Base-by-base conservation (phyloP, 2,888 invertebrate species). In the Xylocampa areola region DNA sequence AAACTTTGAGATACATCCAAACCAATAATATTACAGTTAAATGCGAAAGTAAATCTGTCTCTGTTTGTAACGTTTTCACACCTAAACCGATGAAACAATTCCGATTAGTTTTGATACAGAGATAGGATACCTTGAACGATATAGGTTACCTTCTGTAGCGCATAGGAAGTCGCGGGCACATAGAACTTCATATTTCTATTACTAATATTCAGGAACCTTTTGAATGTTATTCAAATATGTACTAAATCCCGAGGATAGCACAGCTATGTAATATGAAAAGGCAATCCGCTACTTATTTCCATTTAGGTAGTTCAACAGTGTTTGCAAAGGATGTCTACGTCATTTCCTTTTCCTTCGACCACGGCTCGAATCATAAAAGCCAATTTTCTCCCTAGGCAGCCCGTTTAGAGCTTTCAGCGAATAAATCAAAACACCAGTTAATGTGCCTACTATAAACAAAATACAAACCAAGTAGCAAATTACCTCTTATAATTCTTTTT, bases 311-410 rank as follows among this genome's bases (percentile, higher is more conserved):
- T 49, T 59, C n/a, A n/a, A n/a, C n/a, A n/a, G 40, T 43, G 53
- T 57, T 45, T 54, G 40, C 45, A 47, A 40, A 75, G 68, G 73
- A 76, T 64, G 73, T 77, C 68, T 75, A 52, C 63, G 54, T 73
- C 67, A 80, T 78, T 77, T 78, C 80, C 80, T 65, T 45, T 59
- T 72, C 69, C 65, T 62, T 51, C 70, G 35, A 65, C 57, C 40
- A 49, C 45, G 51, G 37, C 64, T 67, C 45, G 69, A 65, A 69
- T 77, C 75, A 59, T 76, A 78, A 80, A 80, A 75, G n/a, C 71
- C 77, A 81, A 79, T 81, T 80, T 79, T 74, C 77, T 78, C 57
- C 57, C 64, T 64, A 68, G 54, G 65, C 44, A 58, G 53, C 57
- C 52, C 53, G 62, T 53, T 71, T 65, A 68, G 68, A 51, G 52